Percentiles rank a stretch among this genome's conserved stretches.
Evolutionary conservation across 2,888 invertebrate species (phyloP).

Genomic region (Drosophila hamatofila): DNA sequence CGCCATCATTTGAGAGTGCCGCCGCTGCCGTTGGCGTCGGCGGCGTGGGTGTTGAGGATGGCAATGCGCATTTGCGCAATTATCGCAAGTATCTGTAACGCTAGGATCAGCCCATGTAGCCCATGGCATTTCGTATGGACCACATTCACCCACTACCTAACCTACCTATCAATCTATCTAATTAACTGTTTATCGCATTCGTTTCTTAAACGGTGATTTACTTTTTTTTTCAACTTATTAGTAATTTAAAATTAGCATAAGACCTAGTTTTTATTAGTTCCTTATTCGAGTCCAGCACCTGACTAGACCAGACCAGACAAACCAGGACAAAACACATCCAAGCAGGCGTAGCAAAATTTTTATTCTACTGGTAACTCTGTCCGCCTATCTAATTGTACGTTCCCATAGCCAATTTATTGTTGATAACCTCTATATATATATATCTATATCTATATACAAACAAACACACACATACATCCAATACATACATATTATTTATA

Average conservation of each 20-base stretch:
- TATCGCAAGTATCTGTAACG: slow-evolving; percentile 86
- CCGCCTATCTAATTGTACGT: slow-evolving; percentile 62
- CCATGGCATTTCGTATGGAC: slow-evolving; percentile 38
- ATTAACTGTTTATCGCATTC: slow-evolving; percentile 48
- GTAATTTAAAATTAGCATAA: slow-evolving; percentile 71
- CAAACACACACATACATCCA: slow-evolving; percentile 7
- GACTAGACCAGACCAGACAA: slow-evolving; percentile 27
- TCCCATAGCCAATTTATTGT: slow-evolving; percentile 77
- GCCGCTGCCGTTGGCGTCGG: slow-evolving; percentile 83
- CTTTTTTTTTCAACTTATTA: slow-evolving; percentile 45
- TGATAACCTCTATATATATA: slow-evolving; percentile 50
- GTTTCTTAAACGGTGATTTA: slow-evolving; percentile 54
- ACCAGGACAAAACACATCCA: slow-evolving; percentile 37
- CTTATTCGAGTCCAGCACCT: slow-evolving; percentile 49
- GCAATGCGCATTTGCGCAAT: slow-evolving; percentile 83
- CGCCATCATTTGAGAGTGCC: slow-evolving; percentile 85
- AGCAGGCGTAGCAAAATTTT: slow-evolving; percentile 49
- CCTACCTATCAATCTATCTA: slow-evolving; percentile 29
- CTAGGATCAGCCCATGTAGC: slow-evolving; percentile 44
- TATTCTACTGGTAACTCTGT: slow-evolving; percentile 46
- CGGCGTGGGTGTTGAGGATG: slow-evolving; percentile 73
- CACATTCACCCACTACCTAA: slow-evolving; percentile 15
- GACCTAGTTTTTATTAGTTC: slow-evolving; percentile 71
- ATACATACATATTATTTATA: slow-evolving; percentile 22
- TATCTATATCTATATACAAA: slow-evolving; percentile 1